A percentile compares a stretch with the other conserved stretches of the same genome.
Conservation (phyloP, 2,888 invertebrate species). For the Oligia latruncula region DNA sequence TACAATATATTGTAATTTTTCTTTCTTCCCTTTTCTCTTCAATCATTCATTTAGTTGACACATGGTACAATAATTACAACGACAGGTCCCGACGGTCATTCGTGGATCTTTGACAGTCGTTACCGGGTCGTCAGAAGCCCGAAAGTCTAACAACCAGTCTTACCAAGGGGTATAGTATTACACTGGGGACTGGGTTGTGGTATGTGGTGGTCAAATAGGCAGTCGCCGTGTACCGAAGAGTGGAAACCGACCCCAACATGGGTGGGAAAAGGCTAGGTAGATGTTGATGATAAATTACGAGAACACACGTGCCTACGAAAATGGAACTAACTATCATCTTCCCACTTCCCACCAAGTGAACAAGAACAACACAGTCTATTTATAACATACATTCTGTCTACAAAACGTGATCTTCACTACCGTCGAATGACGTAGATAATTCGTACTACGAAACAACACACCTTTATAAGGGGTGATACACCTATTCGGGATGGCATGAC, state of each 20-base stretch:
- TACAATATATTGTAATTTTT: background rate
- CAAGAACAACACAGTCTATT: slow-evolving; percentile 11
- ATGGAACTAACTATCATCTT: background rate
- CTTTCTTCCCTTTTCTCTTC: too few species aligned
- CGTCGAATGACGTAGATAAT: background rate
- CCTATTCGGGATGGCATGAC: background rate
- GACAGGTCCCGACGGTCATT: background rate
- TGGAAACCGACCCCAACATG: background rate
- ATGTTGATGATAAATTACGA: too few species aligned
- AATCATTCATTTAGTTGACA: too few species aligned
- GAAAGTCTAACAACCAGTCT: background rate
- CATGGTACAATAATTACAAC: background rate
- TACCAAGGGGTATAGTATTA: background rate
- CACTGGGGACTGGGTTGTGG: background rate
- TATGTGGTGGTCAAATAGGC: background rate
- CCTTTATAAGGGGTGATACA: background rate
- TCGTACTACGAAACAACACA: background rate
- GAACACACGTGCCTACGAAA: background rate
- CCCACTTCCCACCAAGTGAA: background rate
- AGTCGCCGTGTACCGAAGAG: background rate
- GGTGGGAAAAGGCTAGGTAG: too few species aligned
- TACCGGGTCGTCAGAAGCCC: background rate
- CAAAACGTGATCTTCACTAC: slow-evolving; percentile 10
- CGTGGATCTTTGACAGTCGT: background rate
- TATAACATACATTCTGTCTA: slow-evolving; percentile 7